Percentiles rank a stretch among this genome's conserved stretches.
Evolutionary conservation across 2,888 invertebrate species (phyloP).

Genomic region (Molorchus minor): DNA sequence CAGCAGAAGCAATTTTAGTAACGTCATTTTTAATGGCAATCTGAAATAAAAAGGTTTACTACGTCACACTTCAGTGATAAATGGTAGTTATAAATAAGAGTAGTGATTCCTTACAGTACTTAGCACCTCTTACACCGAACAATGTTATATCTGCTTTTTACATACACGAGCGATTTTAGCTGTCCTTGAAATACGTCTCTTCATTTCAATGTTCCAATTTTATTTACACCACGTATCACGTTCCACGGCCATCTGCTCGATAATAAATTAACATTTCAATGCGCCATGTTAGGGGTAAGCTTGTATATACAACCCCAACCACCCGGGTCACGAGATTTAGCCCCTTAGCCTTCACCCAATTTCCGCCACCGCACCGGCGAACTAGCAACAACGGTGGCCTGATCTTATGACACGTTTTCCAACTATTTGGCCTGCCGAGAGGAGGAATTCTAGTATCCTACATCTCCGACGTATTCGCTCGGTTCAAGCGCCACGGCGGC

Average conservation of each 20-base stretch:
- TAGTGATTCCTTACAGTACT: not conserved
- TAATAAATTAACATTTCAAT: not conserved
- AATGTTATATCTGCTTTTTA: not conserved
- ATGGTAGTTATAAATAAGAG: not conserved
- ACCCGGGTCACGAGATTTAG: not conserved
- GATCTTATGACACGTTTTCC: conserved; percentile 11
- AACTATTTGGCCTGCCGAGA: conserved; percentile 15
- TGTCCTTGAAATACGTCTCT: not conserved
- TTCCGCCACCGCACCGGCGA: not conserved
- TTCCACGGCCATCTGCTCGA: not conserved
- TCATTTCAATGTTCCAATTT: not conserved
- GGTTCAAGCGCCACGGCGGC: conserved; percentile 23
- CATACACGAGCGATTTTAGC: not conserved
- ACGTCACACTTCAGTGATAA: not conserved
- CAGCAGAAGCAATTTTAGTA: too few relatives aligned
- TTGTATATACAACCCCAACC: not conserved
- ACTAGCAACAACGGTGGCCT: conserved; percentile 13
- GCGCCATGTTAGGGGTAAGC: too few relatives aligned
- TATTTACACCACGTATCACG: too few relatives aligned
- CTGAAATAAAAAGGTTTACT: too few relatives aligned
- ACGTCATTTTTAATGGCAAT: too few relatives aligned
- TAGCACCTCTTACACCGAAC: not conserved
- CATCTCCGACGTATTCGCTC: conserved; percentile 2
- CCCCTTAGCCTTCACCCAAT: conserved; percentile 8
- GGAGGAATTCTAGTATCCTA: conserved; percentile 23